phyloP scores from a whole-genome alignment of 2,797 vertebrate genomes.

The Poecile montanus region DNA sequence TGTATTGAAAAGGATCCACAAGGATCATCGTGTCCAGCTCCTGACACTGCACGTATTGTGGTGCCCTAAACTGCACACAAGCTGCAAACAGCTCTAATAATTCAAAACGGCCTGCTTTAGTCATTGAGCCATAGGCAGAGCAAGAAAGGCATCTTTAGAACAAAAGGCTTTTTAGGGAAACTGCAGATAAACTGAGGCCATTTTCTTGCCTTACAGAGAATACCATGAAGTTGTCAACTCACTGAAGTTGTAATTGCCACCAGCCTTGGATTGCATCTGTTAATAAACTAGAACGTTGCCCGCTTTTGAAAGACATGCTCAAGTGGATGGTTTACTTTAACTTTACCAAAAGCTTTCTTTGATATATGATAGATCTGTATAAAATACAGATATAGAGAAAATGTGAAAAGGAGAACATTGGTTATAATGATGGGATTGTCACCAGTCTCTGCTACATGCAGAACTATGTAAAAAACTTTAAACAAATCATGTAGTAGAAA shows the following conservation, averaged over 20 bases:
- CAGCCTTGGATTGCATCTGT: background rate
- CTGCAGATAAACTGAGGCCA: background rate
- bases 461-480: background rate
- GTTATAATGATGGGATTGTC: background rate
- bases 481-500: background rate
- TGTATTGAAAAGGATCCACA: background rate
- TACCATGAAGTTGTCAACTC: background rate
- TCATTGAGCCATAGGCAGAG: background rate
- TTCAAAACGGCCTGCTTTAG: background rate
- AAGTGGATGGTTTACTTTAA: background rate
- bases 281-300: background rate
- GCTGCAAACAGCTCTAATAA: background rate
- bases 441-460: background rate
- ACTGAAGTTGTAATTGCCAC: background rate
- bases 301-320: background rate
- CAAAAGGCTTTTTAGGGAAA: background rate
- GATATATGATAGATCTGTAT: background rate
- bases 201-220: background rate
- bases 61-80: background rate
- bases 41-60: background rate
- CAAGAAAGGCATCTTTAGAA: background rate
- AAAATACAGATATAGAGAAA: background rate
- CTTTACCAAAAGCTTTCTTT: background rate
- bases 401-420: background rate
- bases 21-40: background rate